Evolutionary conservation across 2,113 vertebrate genomes (phyloP).

Genomic region (Corythaeola cristata): DNA sequence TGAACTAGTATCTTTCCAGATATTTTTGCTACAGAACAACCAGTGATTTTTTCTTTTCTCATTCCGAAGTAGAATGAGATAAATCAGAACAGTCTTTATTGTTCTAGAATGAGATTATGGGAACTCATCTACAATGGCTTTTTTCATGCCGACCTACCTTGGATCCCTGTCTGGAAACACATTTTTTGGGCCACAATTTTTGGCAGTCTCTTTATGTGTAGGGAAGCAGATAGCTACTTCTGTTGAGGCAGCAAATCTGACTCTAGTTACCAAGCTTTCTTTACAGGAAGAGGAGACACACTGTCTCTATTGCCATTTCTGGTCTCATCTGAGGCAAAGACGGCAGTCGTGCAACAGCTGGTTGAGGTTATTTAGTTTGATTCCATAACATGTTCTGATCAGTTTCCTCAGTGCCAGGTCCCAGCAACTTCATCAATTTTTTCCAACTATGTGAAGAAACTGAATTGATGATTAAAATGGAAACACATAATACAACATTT

Average conservation of each 20-base stretch:
- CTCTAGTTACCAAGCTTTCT: background rate
- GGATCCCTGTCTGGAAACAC: background rate
- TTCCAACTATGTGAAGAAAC: background rate
- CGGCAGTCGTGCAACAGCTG: rapidly evolving
- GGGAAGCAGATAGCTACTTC: background rate
- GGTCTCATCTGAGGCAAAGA: background rate
- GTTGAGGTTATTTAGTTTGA: background rate
- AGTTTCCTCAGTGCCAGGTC: background rate
- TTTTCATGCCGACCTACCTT: background rate
- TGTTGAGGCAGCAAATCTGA: background rate
- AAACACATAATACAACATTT: background rate
- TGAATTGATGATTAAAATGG: background rate
- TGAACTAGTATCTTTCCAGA: background rate
- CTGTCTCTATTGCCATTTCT: background rate
- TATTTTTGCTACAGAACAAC: background rate
- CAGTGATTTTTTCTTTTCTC: background rate
- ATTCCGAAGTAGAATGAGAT: background rate
- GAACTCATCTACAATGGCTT: background rate
- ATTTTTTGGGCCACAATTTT: background rate
- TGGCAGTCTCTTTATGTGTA: background rate
- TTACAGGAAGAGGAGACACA: background rate
- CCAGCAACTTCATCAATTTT: background rate
- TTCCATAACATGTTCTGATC: background rate
- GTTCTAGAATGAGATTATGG: background rate
- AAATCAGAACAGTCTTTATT: background rate